Base-by-base conservation (phyloP, 1,140 invertebrate species). In the Sycobia sp. region DNA sequence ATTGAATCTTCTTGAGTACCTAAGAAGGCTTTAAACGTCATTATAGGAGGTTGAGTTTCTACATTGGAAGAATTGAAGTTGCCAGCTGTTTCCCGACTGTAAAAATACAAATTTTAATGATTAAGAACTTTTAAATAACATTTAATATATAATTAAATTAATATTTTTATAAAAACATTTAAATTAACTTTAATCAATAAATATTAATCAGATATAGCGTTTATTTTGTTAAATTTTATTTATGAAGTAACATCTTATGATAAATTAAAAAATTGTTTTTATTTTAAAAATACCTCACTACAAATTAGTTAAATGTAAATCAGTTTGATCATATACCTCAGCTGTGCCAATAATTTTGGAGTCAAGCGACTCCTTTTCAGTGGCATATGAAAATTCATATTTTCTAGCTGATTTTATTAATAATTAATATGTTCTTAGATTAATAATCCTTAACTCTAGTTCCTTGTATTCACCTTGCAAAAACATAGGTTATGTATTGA, bases 1-100 rank as follows among this genome's bases (percentile, higher is more conserved):
- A 99, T 98, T 41, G 91, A 91, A 78, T 99, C 97, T 83, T 99
- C 97, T 82, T 98, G 96, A 14, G 94, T 93, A 22, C 90, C 90
- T 18, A 99, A 84, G 80, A 98, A 99, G 62, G 95, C 92, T 82
- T 99, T 99, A 76, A 99, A 96, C 0, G 94, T 92, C 88, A 99
- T 90, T 92, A 99, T 96, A 0, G 94, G 90, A 3, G 96, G 92
- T 72, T 97, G 94, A 0, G 90, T 91, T 72, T 90, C 88, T 18
- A 84, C 71, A 71, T 78, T 81, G 11, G 79, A 80, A 57, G 81
- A 81, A 50, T 76, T 82, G 69, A 81, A 81, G 65, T 82, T 81
- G 18, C 78, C 75, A 57, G 76, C 74, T 39, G 76, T 75, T 62
- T 82, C 78, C 27, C 80, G 69, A 54, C 79, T 81, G 44, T 9